Conservation (phyloP, 2,113 vertebrate species). For the Cygnus buccinator region DNA sequence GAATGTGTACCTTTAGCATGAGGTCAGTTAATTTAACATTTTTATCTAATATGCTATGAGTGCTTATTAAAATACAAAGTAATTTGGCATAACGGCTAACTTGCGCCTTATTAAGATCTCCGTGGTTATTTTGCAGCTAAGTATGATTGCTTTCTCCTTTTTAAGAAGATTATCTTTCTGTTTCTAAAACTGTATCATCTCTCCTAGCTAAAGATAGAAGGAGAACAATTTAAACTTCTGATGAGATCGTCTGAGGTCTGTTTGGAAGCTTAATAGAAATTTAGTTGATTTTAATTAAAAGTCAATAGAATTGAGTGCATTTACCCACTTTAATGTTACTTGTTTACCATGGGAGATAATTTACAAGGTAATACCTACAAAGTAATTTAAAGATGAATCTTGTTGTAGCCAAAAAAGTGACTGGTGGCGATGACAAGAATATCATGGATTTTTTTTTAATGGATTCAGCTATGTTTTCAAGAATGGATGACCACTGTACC, state of each 20-base stretch:
- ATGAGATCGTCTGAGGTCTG: neutral
- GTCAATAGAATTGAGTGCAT: neutral
- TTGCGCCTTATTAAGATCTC: neutral
- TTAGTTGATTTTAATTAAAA: constrained; percentile 18
- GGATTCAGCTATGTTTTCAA: neutral
- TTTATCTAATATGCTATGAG: neutral
- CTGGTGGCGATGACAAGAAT: neutral
- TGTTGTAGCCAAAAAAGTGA: neutral
- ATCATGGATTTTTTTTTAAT: neutral
- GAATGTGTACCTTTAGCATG: neutral
- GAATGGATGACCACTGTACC: neutral
- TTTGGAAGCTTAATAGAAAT: neutral
- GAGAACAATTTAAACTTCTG: neutral
- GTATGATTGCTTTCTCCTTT: neutral
- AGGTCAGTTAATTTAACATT: neutral
- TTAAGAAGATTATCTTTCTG: constrained; percentile 37
- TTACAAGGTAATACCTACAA: no score
- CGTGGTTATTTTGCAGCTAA: constrained; percentile 8
- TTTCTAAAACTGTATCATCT: constrained; percentile 17
- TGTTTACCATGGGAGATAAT: neutral
- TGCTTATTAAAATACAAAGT: constrained; percentile 21
- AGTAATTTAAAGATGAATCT: neutral
- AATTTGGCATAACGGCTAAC: neutral
- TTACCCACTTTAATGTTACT: neutral
- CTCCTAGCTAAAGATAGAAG: neutral